Percentiles rank a stretch among this genome's conserved stretches.
These are phyloP conservation scores for Branchellion lobata DNA, from an alignment of 2,888 invertebrate species.

Conservation along the genomic window DNA sequence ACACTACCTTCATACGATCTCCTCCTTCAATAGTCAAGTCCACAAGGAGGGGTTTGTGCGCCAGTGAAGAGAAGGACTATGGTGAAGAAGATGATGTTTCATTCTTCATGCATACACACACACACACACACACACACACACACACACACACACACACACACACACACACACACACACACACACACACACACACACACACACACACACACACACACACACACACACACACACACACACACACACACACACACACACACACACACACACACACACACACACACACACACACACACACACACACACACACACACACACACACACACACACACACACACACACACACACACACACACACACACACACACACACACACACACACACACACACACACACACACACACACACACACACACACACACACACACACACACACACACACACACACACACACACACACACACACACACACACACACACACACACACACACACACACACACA, in stretches of 20 bases:
- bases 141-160: slow-evolving; percentile 23
- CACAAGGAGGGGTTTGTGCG: slow-evolving; percentile 85
- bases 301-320: slow-evolving; percentile 6
- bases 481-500: slow-evolving; percentile 23
- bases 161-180: slow-evolving; percentile 23
- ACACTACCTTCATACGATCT: slow-evolving; percentile 89
- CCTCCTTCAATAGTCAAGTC: slow-evolving; percentile 99
- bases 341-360: slow-evolving; percentile 17
- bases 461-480: slow-evolving; percentile 23
- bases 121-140: slow-evolving; percentile 23
- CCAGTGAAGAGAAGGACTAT: slow-evolving; percentile 68
- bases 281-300: slow-evolving; percentile 6
- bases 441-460: slow-evolving; percentile 30
- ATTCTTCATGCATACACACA: slow-evolving; percentile 5
- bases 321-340: slow-evolving; percentile 16
- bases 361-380: slow-evolving; percentile 6
- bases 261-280: slow-evolving; percentile 20
- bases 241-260: slow-evolving; percentile 23
- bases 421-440: slow-evolving; percentile 15
- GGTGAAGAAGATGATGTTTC: slow-evolving; percentile 44
- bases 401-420: slow-evolving; percentile 33
- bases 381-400: slow-evolving; percentile 13
- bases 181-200: slow-evolving; percentile 12
- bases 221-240: slow-evolving; percentile 23
- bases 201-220: slow-evolving; percentile 23